Evolutionary conservation across 2,888 invertebrate species (phyloP).

Genomic region (Chaetogeoica ovagalla): DNA sequence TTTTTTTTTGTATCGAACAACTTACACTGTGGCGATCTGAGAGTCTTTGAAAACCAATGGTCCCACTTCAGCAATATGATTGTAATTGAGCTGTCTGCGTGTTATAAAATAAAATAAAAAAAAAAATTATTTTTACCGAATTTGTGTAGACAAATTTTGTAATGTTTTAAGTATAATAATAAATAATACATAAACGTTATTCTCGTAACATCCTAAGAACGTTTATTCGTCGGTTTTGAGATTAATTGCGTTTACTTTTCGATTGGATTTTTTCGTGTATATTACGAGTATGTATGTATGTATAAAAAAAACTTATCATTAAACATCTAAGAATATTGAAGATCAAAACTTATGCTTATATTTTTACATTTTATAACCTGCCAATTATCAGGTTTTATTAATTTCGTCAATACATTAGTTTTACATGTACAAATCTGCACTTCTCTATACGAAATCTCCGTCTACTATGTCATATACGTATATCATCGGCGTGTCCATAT

Average conservation of each 20-base stretch:
- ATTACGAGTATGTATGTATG: too few species aligned
- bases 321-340: too few species aligned
- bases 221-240: background rate
- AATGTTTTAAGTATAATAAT: background rate
- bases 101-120: too few species aligned
- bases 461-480: too few species aligned
- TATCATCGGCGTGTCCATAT: too few species aligned
- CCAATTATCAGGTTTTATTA: too few species aligned
- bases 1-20: conserved; percentile 54
- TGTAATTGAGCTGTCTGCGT: conserved; percentile 73
- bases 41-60: conserved; percentile 76
- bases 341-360: background rate
- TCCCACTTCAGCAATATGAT: conserved; percentile 70
- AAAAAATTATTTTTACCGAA: too few species aligned
- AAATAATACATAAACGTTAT: background rate
- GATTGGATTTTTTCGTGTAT: background rate
- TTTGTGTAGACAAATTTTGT: too few species aligned
- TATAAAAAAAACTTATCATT: too few species aligned
- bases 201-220: background rate
- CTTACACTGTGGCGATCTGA: conserved; percentile 69
- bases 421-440: too few species aligned
- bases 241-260: background rate
- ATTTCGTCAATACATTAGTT: too few species aligned
- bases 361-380: background rate
- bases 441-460: too few species aligned